Evolutionary conservation across 2,888 invertebrate species (phyloP), one percentile per base, ranked within the genome.

Genomic region (Heteromyza rotundicornis): DNA sequence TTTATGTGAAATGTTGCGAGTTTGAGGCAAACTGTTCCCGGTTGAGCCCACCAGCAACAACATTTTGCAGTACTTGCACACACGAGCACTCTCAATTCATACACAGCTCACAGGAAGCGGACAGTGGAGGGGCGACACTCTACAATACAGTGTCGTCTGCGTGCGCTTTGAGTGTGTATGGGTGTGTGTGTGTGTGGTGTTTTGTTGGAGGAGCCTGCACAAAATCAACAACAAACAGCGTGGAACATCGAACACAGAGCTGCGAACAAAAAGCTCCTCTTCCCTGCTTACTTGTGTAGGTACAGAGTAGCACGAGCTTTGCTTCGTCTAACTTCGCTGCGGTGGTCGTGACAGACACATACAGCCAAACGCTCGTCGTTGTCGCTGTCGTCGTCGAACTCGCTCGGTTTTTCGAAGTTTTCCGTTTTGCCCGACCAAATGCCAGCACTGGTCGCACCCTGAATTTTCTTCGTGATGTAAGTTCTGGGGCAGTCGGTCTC

Each of bases 381-480:
- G n/a, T n/a, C 20, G 54, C 27, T 14, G 24, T 66, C n/a, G n/a
- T n/a, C n/a, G n/a, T 59, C 57, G 44, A 7, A 2, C 10, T n/a
- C 35, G 35, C 32, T 32, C 32, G 14, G 17, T 17, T 44, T 24
- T 49, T 58, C 58, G 40, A 19, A 16, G 14, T 17, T 22, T n/a
- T n/a, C n/a, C n/a, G n/a, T n/a, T 23, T 19, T 17, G 12, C 16
- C 52, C 44, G 22, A 17, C 36, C 49, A 58, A 24, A 36, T 55
- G 40, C 55, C 8, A 16, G 40, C 40, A 54, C 35, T 72, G 77
- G 77, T 76, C 70, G 77, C 78, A 80, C 80, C 80, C 80, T 73
- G 79, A 80, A 79, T 73, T 78, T 76, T 74, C 57, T 72, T 79
- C 77, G 79, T 79, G 80, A 79, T 80, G 79, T 77, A 80, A 81